These are phyloP conservation scores for Allolobophora icterica DNA, from an alignment of 2,888 invertebrate species.

Conservation along the genomic window DNA sequence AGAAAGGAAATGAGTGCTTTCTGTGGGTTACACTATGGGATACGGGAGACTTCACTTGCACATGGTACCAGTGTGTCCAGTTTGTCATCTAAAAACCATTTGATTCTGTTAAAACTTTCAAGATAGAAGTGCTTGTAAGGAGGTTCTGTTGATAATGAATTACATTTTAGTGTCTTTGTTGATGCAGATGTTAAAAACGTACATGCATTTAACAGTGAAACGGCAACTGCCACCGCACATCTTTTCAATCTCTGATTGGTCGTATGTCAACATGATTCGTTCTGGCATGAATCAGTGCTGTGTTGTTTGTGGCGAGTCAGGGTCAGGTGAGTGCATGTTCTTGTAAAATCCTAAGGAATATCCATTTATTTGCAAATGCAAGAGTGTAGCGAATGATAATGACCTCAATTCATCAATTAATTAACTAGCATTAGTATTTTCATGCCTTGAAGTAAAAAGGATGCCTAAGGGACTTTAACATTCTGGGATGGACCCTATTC, in stretches of 20 bases:
- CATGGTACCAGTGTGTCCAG: no score
- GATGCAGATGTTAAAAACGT: conserved; percentile 38
- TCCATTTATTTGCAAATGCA: not conserved
- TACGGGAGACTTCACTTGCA: no score
- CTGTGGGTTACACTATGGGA: no score
- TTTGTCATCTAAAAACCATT: not conserved
- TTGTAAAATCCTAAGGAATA: not conserved
- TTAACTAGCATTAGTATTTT: no score
- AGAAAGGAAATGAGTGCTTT: no score
- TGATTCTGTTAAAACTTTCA: not conserved
- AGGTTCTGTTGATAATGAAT: not conserved
- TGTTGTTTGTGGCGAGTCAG: conserved; percentile 63
- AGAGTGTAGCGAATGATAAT: no score
- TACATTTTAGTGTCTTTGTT: not conserved
- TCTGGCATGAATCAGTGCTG: conserved; percentile 57
- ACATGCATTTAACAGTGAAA: conserved; percentile 44
- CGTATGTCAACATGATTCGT: conserved; percentile 52
- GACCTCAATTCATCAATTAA: no score
- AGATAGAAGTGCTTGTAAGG: not conserved
- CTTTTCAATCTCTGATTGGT: conserved; percentile 57
- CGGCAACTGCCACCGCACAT: conserved; percentile 57
- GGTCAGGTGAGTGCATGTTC: conserved; percentile 53
- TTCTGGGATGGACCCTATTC: no score
- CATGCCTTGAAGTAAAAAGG: no score
- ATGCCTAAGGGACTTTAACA: no score